Evolutionary conservation across 1,140 invertebrate genomes (phyloP), one percentile per base, ranked within the genome.

Genomic region (Drosophila tropicalis): DNA sequence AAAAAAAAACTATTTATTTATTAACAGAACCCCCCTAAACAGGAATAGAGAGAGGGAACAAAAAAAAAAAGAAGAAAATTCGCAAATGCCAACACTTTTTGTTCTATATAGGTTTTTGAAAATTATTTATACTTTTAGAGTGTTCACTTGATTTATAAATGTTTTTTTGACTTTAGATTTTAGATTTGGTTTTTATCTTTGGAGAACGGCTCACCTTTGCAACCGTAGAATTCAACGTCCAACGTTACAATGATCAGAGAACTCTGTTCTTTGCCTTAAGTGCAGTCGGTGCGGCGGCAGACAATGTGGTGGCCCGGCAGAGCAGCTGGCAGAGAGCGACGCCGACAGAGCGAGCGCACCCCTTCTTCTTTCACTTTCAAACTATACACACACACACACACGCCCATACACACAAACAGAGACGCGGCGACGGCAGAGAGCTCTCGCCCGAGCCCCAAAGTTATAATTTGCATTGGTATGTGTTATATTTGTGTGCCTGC

Each of bases 221-320:
- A 90, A 92, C 91, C 90, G 91, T 85, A 91, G 91, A 90, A 92
- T 91, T 90, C 91, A 91, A 91, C 91, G 90, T 91, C 81, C 89
- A 92, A 92, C 91, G 91, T 73, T 87, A 92, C 89, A 92, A 92
- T 92, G 90, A 92, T 92, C 85, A 77, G 74, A 91, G 91, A 81
- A 77, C 79, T 76, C 69, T 85, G 76, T 91, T 86, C 90, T 90
- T 90, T 77, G 68, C 56, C 69, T 79, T 67, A 90, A 76, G 61
- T 68, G 40, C 65, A 39, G 57, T 44, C 40, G 40, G 64, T 55
- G 54, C 19, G 41, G 66, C 65, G 25, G 56, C 79, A 47, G 54
- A 66, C 29, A 54, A 34, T 19, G 34, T 40, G 58, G 19, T 25
- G 34, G 4, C 67, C 22, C 51, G 57, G 51, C 70, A 66, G 62